These are phyloP conservation scores for Furcifer pardalis DNA, from an alignment of 2,797 vertebrate species.

Conservation along the genomic window DNA sequence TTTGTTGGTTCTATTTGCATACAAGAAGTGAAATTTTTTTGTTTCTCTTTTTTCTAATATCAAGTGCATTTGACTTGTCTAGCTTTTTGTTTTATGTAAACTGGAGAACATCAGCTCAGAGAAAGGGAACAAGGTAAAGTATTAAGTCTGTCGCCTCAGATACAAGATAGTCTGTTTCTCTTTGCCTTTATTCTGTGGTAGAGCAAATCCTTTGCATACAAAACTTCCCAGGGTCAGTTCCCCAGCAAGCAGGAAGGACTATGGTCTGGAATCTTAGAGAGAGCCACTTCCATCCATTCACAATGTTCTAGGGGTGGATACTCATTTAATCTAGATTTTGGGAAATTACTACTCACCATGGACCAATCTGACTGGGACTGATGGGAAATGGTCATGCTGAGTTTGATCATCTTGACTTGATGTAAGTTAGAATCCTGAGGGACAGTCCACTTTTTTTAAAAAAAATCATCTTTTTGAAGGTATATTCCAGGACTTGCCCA, in stretches of 20 bases:
- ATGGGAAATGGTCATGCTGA: no score
- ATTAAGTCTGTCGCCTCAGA: not conserved
- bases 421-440: no score
- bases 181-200: no score
- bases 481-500: no score
- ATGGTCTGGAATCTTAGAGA: not conserved
- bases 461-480: no score
- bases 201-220: not conserved
- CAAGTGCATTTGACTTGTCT: slow-evolving; percentile 45
- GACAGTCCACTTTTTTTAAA: no score
- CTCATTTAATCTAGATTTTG: no score
- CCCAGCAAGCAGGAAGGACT: not conserved
- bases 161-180: no score
- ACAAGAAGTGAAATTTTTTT: not conserved
- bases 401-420: no score
- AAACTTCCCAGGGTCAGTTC: not conserved
- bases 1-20: not conserved
- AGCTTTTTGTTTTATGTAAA: slow-evolving; percentile 45
- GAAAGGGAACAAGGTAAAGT: not conserved
- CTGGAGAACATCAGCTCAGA: slow-evolving; percentile 13
- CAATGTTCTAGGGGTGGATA: not conserved
- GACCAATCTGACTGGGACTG: not conserved
- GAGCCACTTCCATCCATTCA: not conserved
- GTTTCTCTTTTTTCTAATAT: not conserved
- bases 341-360: not conserved